Base-by-base conservation (phyloP, 2,797 vertebrate genomes). In the Manis pentadactyla region DNA sequence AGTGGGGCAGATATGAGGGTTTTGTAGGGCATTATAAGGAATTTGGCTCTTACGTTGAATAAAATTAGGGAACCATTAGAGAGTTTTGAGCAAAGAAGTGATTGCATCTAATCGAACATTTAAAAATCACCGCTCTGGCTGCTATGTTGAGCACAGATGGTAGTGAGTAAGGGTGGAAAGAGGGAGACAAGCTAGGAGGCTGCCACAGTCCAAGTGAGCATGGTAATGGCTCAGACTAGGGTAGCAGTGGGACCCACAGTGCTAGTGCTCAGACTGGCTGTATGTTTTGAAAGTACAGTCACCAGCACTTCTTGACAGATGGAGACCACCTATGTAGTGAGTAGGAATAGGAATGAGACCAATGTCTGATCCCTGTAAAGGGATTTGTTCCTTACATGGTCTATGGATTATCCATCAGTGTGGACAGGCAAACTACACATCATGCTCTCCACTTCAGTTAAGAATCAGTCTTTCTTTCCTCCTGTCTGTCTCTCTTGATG, bases 241-340 rank as follows among this genome's bases (percentile, higher is more conserved):
- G 39, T 21, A 51, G n/a, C 31, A 37, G 39, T 23, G 46, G 14
- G 29, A 2, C 4, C 59, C 13, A 4, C 55, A 69, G 29, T 83
- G 37, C 5, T 18, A 3, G 37, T 68, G 46, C 15, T 92, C 73
- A 59, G 53, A 73, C 59, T 63, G 51, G 79, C 2, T 23, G 25
- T 83, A 11, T 71, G 77, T 63, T 77, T 90, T 90, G 55, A 66
- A 96, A 77, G 51, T 78, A 64, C 84, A 87, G 39, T 77, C 39
- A 77, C 2, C 85, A 69, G 34, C 29, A 68, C 66, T 94, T 96
- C 57, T 94, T 46, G 7, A 25, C 31, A 94, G 53, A 34, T 34
- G 46, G 31, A 74, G 29, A 90, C 53, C 18, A 90, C 66, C 46
- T 81, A 75, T 57, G 18, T 61, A 93, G 49, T 71, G 29, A 37